Base-by-base conservation (phyloP, 2,797 vertebrate species). In the Hydrolagus colliei region DNA sequence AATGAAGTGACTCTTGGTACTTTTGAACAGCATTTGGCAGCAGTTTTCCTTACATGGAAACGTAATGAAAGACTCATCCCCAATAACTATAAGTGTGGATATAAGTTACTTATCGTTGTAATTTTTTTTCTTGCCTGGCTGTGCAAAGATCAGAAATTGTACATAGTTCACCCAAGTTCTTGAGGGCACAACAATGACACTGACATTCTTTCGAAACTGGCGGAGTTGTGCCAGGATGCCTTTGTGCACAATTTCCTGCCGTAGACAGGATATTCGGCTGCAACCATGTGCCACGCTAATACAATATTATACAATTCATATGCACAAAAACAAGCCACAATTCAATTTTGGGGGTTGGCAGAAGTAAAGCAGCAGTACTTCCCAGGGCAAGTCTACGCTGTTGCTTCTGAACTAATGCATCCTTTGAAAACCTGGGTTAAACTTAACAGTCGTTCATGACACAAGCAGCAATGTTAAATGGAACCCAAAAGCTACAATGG, bases 321-420 rank as follows among this genome's bases (percentile, higher is more conserved):
- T 35, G 68, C 18, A 84, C 32, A 71, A 14, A 71, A 84, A 84
- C 63, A 80, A 68, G 79, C 20, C 27, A 84, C 65, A 84, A 35
- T 84, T 41, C 16, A 3, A 68, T 20, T n/a, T 68, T 82, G 35
- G 62, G 32, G 65, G 32, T 16, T 32, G 65, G 32, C 32, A 84
- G 79, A 84, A 84, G 14, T 65, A n/a, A 82, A 68, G 63, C 63
- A 67, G 79, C 32, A 41, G 41, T 32, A 71, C 16, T 71, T 84
- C 79, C 9, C 27, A 41, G 62, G 27, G 65, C 65, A 84, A 27
- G 68, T 27, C 32, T 84, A 84, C 62, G 41, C 41, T 84, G 67
- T 82, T 52, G 41, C 41, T 52, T 52, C 41, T 3, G 41, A 82
- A 67, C 16, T 68, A 41, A 63, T 63, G 32, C 79, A 71, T 27